Evolutionary conservation across 2,888 invertebrate genomes (phyloP), one percentile per base, ranked within the genome.

Genomic region (Dolichopus griseipennis): DNA sequence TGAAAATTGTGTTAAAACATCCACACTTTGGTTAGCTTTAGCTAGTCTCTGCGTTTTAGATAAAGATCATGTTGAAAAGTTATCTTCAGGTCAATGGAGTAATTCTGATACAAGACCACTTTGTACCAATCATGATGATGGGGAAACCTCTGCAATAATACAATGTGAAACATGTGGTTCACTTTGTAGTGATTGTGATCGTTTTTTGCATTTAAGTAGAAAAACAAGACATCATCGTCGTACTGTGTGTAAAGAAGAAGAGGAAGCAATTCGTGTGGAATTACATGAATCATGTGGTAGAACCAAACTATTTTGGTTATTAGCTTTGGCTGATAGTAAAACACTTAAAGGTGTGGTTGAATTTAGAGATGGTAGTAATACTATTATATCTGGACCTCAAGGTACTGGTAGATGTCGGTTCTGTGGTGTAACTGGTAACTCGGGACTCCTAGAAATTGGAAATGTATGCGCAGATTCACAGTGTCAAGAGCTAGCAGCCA

Each of bases 71-170:
- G 92, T 95, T 1, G 95, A 95, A 70, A 81, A 88, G 69, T 80
- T 91, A 43, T 90, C 90, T 0, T 90, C 90, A 34, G 91, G 90
- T 0, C 91, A 91, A 74, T 92, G 92, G 90, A 88, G 86, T 73
- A 88, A 88, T 74, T 81, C 80, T 1, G 85, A 85, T 66, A 79
- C 83, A 3, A 85, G 95, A 77, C 92, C 94, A 9, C 88, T 91
- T 72, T 99, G 98, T 82, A 89, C 88, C 66, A 99, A 99, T 82
- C 98, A 99, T 80, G 98, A 99, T 78, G 98, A 99, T 78, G 93
- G 93, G 1, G 88, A 91, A 77, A 97, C 97, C 0, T 85, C 88
- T 18, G 97, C 97, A 0, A 92, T 95, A 70, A 92, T 98, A 70
- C 92, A 95, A 74, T 99, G 98, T 79, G 90, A 88, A 73, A 85